Base-by-base conservation (phyloP, 2,888 invertebrate genomes). In the Carcina quercana region DNA sequence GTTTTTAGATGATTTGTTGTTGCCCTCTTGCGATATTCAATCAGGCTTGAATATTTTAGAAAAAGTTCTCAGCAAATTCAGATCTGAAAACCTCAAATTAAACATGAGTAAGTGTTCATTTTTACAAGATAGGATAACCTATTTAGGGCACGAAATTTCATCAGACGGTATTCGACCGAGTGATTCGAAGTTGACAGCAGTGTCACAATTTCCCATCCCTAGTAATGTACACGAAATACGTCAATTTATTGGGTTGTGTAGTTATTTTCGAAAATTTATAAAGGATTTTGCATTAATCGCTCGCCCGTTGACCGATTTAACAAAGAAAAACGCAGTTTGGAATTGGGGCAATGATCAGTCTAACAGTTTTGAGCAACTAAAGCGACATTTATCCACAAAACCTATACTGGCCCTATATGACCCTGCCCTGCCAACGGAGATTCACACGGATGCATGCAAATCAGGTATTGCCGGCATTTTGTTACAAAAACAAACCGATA, bases 41-140 rank as follows among this genome's bases (percentile, higher is more conserved):
- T 13, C 17, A 8, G 29, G 25, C 2, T 12, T 29, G 10, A 3
- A 29, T 12, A 5, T 10, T 2, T 13, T 34, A 3, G 8, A 20
- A n/a, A 2, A 5, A 3, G 26, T 34, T 8, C 6, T 34, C 7
- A n/a, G 13, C 21, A 30, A 15, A 2, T 2, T 34, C 2, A 11
- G 15, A 15, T 26, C 26, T 1, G 30, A 26, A 10, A 13, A 13
- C 3, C 6, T 30, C 5, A 34, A 13, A 3, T 20, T 34, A 6
- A 34, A 34, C 13, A 15, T 34, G 13, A 13, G 7, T 11, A 34
- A 34, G 10, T 34, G 34, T 15, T 10, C n/a, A 0, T 34, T 34
- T 14, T 13, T 34, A 11, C 12, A 30, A 14, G 14, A 3, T 3
- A 14, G 19, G 2, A 10, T 29, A 5, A 8, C 26, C 2, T 34